Percentiles rank a stretch among this genome's conserved stretches.
These are phyloP conservation scores for Solea senegalensis DNA, from an alignment of 2,113 vertebrate species.

Conservation along the genomic window DNA sequence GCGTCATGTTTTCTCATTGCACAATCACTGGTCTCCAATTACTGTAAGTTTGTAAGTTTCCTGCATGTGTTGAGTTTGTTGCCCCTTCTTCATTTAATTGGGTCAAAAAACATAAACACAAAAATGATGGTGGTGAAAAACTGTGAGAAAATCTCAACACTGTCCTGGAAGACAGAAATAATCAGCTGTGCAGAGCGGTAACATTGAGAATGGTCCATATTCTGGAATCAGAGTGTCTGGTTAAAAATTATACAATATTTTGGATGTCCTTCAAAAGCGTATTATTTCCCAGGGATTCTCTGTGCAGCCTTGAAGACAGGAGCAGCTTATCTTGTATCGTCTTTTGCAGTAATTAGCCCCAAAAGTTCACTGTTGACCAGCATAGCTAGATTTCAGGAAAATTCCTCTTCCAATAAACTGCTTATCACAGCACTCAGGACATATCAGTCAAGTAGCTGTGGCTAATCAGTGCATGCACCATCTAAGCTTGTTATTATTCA, in stretches of 20 bases:
- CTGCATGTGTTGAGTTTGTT: not conserved
- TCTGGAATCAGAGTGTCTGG: slow-evolving; percentile 25
- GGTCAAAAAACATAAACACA: not conserved
- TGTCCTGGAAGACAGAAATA: slow-evolving; percentile 2
- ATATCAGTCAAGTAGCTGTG: slow-evolving; percentile 33
- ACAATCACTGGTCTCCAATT: slow-evolving; percentile 7
- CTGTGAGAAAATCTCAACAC: not conserved
- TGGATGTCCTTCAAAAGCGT: slow-evolving; percentile 45
- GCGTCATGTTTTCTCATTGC: slow-evolving; percentile 20
- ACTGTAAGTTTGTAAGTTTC: slow-evolving; percentile 7
- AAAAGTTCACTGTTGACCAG: slow-evolving; percentile 30
- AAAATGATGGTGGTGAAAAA: not conserved
- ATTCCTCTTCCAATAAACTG: slow-evolving; percentile 36
- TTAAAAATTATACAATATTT: slow-evolving; percentile 46
- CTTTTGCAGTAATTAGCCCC: slow-evolving; percentile 41
- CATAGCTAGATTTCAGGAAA: slow-evolving; percentile 21
- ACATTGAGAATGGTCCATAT: not conserved
- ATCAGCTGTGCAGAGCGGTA: slow-evolving; percentile 12
- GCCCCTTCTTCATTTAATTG: not conserved
- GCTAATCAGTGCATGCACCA: slow-evolving; percentile 43
- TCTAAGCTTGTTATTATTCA: slow-evolving; percentile 51
- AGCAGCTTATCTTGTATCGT: slow-evolving; percentile 48
- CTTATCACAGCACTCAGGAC: slow-evolving; percentile 36
- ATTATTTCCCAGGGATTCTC: slow-evolving; percentile 48
- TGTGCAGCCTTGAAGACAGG: slow-evolving; percentile 16